Evolutionary conservation across 2,888 invertebrate genomes (phyloP).

Genomic region (Drepanosiphum platanoidis): DNA sequence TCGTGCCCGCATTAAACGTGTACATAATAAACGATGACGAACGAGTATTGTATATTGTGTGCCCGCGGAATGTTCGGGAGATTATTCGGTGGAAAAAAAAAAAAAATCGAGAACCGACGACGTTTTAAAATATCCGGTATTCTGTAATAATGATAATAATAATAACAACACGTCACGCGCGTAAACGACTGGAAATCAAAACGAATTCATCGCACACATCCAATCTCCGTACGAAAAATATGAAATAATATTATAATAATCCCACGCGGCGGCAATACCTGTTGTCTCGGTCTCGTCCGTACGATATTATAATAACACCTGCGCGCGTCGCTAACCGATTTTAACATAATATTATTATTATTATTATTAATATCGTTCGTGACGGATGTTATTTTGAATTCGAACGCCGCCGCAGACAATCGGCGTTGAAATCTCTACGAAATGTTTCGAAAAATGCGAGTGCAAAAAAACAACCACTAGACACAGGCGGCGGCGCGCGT

Average conservation of each 20-base stretch:
- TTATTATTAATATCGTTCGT: too few species aligned
- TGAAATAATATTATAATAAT: too few species aligned
- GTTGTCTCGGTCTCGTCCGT: not conserved
- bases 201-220: not conserved
- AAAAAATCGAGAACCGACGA: not conserved
- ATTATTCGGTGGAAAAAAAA: not conserved
- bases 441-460: not conserved
- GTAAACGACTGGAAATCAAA: not conserved
- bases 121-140: not conserved
- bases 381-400: too few species aligned
- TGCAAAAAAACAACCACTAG: not conserved
- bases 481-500: not conserved
- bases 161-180: not conserved
- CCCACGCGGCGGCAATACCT: not conserved
- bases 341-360: too few species aligned
- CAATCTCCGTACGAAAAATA: not conserved
- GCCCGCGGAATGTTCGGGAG: not conserved
- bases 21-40: not conserved
- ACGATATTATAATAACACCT: too few species aligned
- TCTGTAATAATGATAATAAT: too few species aligned
- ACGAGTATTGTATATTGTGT: too few species aligned
- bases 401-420: too few species aligned
- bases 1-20: not conserved
- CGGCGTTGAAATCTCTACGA: not conserved
- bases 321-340: too few species aligned